Percentiles rank a stretch among this genome's conserved stretches.
Evolutionary conservation across 2,888 invertebrate genomes (phyloP).

Genomic region (Scaptomyza parva): DNA sequence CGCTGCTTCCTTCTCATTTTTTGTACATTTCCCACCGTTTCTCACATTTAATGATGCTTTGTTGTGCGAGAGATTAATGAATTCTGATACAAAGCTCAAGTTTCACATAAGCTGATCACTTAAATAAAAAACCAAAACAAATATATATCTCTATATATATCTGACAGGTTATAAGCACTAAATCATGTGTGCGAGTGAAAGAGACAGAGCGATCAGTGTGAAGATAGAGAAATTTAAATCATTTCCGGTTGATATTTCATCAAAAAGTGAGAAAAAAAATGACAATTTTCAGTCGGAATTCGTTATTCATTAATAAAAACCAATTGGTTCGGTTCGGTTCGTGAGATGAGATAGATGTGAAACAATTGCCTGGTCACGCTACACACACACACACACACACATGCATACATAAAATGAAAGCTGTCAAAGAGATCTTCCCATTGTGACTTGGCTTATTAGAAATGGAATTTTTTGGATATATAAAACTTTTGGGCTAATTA

Average conservation of each 20-base stretch:
- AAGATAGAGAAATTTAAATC: conserved; percentile 64
- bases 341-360: conserved; percentile 31
- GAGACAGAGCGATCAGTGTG: background rate
- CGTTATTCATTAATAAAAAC: conserved; percentile 66
- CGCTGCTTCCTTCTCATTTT: background rate
- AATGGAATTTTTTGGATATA: background rate
- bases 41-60: conserved; percentile 58
- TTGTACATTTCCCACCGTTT: conserved; percentile 58
- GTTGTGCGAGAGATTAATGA: conserved; percentile 71
- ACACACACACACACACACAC: conserved; percentile 15
- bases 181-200: background rate
- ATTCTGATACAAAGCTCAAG: conserved; percentile 53
- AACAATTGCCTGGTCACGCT: conserved; percentile 46
- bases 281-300: conserved; percentile 54
- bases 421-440: conserved; percentile 8
- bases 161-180: background rate
- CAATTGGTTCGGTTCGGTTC: conserved; percentile 54
- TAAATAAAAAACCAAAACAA: background rate
- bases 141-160: conserved; percentile 10
- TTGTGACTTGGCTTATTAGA: background rate
- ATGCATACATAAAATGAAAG: conserved; percentile 22
- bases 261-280: conserved; percentile 10
- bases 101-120: conserved; percentile 48
- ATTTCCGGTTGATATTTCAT: conserved; percentile 59
- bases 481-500: background rate